Evolutionary conservation across 2,797 vertebrate genomes (phyloP).

Genomic region (Novumbra hubbsi): DNA sequence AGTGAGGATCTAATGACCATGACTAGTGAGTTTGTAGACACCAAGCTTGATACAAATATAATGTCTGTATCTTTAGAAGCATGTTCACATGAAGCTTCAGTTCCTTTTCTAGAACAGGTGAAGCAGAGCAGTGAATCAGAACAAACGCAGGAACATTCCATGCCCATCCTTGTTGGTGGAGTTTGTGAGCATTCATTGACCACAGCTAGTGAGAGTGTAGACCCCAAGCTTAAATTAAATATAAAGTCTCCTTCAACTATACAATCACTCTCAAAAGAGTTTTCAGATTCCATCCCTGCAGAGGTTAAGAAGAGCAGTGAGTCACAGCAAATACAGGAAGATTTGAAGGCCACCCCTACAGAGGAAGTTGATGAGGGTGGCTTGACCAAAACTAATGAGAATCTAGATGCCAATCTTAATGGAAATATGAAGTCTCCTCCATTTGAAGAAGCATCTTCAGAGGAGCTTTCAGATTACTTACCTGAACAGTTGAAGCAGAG

Average conservation of each 20-base stretch:
- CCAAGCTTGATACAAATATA: background rate
- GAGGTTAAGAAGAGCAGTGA: background rate
- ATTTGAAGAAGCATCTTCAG: background rate
- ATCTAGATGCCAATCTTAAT: background rate
- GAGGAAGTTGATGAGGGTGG: background rate
- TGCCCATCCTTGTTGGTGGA: background rate
- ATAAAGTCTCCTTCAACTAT: background rate
- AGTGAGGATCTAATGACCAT: slow-evolving; percentile 4
- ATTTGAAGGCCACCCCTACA: background rate
- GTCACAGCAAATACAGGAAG: background rate
- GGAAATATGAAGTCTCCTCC: background rate
- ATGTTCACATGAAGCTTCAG: background rate
- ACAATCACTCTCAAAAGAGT: background rate
- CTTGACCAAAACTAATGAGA: background rate
- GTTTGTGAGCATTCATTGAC: background rate
- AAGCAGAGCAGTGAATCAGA: background rate
- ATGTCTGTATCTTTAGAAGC: background rate
- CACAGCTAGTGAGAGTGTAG: slow-evolving; percentile 12
- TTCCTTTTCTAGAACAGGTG: background rate
- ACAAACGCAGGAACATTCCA: background rate
- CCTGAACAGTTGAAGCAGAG: slow-evolving; percentile 4
- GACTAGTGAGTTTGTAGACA: slow-evolving; percentile 21
- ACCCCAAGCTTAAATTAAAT: background rate
- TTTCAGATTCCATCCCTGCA: background rate
- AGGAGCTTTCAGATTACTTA: background rate